Base-by-base conservation (phyloP, 1,140 invertebrate species). In the Bombus pascuorum region DNA sequence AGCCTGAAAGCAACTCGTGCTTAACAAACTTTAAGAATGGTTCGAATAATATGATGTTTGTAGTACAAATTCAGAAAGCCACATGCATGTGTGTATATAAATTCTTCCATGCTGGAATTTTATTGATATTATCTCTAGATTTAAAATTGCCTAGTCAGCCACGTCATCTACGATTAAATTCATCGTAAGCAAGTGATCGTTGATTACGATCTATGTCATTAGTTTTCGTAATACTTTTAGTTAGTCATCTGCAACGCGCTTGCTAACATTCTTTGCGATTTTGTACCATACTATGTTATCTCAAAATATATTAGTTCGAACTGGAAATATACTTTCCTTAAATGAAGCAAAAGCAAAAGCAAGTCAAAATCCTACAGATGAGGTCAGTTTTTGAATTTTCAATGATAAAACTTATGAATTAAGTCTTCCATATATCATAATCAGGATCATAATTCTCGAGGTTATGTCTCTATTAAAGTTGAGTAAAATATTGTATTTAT, bases 241-340 rank as follows among this genome's bases (percentile, higher is more conserved):
- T 28, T 72, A 84, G 76, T 71, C 32, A 68, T 39, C 39, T 9
- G 3, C 22, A 59, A 28, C 65, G 2, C 34, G 12, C 13, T 65
- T 12, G 10, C 8, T 79, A 53, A 22, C 44, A 65, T 71, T 80
- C 28, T 80, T 32, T 34, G 42, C 13, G 28, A 37, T 59, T 70
- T 32, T 65, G 28, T 28, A 77, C 32, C 3, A 22, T 37, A 82
- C 37, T 62, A 93, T 92, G 91, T 75, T 92, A 66, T 86, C 90
- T 22, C 85, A 89, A 12, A 94, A 94, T 81, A 85, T 95, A 57
- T 91, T 95, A 78, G 96, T 98, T 83, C 97, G 98, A 91, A 98
- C 98, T 59, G 98, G 98, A 80, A 98, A 99, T 95, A 97, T 98
- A 87, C 96, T 98, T 57, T 97, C 96, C 89, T 96, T 98, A 83